phyloP scores from a whole-genome alignment of 2,888 invertebrate species.

The Drosophila cognata region DNA sequence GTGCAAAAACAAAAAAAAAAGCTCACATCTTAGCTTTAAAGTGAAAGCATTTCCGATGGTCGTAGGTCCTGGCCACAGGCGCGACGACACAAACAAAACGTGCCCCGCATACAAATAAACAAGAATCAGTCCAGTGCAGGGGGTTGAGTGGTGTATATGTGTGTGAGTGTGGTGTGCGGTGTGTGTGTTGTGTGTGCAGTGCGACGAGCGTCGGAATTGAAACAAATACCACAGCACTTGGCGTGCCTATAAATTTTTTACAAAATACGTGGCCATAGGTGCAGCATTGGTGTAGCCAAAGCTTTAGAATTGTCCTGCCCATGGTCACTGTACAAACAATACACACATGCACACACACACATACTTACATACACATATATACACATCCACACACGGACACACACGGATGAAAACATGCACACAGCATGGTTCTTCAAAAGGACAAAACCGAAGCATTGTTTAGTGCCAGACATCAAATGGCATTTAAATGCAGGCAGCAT shows the following conservation, averaged over 20 bases:
- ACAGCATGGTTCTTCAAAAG: constrained; percentile 53
- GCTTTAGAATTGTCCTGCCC: constrained; percentile 32
- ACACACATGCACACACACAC: constrained; percentile 13
- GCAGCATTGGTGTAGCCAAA: constrained; percentile 47
- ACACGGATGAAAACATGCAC: neutral
- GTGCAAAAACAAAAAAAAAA: constrained; percentile 49
- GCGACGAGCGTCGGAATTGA: constrained; percentile 61
- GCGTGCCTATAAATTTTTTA: constrained; percentile 78
- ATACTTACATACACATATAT: neutral
- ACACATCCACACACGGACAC: constrained; percentile 6
- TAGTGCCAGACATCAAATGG: constrained; percentile 65
- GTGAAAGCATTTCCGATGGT: constrained; percentile 70
- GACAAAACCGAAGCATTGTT: constrained; percentile 70
- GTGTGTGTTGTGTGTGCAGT: constrained; percentile 30
- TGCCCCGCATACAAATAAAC: constrained; percentile 78
- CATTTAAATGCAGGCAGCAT: constrained; percentile 73
- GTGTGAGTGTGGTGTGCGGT: constrained; percentile 24
- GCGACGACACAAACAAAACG: constrained; percentile 81
- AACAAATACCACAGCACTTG: constrained; percentile 73
- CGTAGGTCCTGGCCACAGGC: constrained; percentile 68
- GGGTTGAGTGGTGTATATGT: neutral
- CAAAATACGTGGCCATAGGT: constrained; percentile 73
- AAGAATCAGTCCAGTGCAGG: constrained; percentile 39
- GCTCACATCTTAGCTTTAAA: constrained; percentile 63
- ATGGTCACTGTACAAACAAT: constrained; percentile 36